Evolutionary conservation across 2,888 invertebrate genomes (phyloP).

Genomic region (Alviniconcha strummeri): DNA sequence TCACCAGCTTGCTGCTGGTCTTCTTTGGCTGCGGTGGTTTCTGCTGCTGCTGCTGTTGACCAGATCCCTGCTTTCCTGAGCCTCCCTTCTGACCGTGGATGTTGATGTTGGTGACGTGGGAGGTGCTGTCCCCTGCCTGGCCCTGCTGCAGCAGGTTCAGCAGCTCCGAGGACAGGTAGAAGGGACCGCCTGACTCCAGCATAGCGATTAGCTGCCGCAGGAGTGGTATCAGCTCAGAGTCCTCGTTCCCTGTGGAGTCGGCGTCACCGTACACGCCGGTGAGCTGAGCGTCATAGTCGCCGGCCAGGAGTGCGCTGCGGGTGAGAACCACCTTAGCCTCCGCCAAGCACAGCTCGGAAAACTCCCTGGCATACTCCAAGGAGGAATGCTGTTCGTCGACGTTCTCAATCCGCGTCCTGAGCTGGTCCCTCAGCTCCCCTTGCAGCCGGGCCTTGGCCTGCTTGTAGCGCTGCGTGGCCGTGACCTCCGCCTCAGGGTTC

Average conservation of each 20-base stretch:
- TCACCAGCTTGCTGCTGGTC: conserved; percentile 22
- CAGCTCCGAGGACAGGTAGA: conserved; percentile 63
- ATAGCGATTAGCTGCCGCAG: conserved; percentile 68
- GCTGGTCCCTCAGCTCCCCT: conserved; percentile 66
- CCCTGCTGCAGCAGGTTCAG: conserved; percentile 57
- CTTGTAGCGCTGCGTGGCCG: conserved; percentile 57
- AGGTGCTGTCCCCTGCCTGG: conserved; percentile 45
- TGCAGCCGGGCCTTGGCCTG: conserved; percentile 60
- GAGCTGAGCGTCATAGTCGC: conserved; percentile 66
- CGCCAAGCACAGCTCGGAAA: conserved; percentile 62
- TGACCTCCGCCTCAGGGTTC: conserved; percentile 67
- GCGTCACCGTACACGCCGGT: conserved; percentile 66
- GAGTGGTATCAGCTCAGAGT: conserved; percentile 68
- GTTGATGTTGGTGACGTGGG: conserved; percentile 53
- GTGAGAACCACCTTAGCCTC: conserved; percentile 67
- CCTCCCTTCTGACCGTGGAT: conserved; percentile 38
- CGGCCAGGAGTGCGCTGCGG: conserved; percentile 59
- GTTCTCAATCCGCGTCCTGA: conserved; percentile 59
- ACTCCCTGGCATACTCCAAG: conserved; percentile 66
- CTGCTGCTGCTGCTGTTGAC: conserved; percentile 23
- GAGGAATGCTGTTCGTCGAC: conserved; percentile 64
- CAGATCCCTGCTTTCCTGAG: not conserved
- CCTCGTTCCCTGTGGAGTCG: conserved; percentile 51
- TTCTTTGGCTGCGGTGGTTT: conserved; percentile 29
- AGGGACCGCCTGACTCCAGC: conserved; percentile 68